phyloP scores from a whole-genome alignment of 2,888 invertebrate genomes.

The Eristalis tenax region DNA sequence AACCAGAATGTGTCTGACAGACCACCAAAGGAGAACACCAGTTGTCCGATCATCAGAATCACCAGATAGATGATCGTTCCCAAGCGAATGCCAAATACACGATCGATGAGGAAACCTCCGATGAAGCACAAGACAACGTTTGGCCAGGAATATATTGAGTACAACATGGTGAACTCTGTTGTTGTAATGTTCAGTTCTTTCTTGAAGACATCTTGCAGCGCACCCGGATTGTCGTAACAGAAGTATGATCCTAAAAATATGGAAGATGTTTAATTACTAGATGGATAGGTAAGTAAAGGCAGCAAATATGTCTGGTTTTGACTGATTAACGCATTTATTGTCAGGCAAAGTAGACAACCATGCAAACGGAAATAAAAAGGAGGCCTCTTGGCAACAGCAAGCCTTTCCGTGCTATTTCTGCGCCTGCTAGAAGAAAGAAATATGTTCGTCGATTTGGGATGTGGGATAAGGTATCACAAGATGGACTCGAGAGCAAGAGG shows the following conservation, averaged over 20 bases:
- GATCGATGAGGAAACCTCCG: conserved; percentile 97
- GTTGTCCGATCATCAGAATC: conserved; percentile 93
- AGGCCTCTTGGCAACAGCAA: too few relatives aligned
- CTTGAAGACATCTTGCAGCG: conserved; percentile 93
- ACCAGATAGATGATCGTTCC: conserved; percentile 96
- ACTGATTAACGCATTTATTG: too few relatives aligned
- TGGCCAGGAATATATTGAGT: conserved; percentile 98
- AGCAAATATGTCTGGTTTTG: not conserved
- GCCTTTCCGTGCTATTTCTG: too few relatives aligned
- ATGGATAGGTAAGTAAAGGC: not conserved
- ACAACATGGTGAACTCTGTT: conserved; percentile 92
- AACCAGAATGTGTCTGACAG: conserved; percentile 90
- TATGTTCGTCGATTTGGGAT: too few relatives aligned
- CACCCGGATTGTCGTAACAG: conserved; percentile 98
- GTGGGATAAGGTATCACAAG: too few relatives aligned
- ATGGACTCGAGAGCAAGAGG: too few relatives aligned
- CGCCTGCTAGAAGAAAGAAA: too few relatives aligned
- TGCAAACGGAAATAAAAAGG: too few relatives aligned
- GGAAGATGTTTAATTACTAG: not conserved
- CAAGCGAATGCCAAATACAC: conserved; percentile 95
- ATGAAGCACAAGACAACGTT: conserved; percentile 97
- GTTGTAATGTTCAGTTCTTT: conserved; percentile 90
- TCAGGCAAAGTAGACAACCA: too few relatives aligned
- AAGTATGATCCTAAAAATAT: conserved; percentile 93
- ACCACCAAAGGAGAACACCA: conserved; percentile 93